Conservation (phyloP, 2,113 vertebrate genomes). For the Solenodon paradoxus region DNA sequence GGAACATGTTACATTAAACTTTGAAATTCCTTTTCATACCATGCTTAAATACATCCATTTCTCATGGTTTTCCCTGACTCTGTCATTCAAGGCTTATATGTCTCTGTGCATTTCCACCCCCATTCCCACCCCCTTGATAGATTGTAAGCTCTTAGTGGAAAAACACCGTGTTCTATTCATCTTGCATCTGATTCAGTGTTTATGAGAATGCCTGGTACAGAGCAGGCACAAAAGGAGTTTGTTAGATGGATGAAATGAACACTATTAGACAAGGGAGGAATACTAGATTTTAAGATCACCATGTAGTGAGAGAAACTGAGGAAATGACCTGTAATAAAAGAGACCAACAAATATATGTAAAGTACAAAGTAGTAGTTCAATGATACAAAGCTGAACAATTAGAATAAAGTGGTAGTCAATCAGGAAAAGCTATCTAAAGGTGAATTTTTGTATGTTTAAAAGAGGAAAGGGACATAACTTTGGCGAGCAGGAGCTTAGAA, state of each 20-base stretch:
- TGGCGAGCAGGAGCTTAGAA: background rate
- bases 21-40: background rate
- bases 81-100: background rate
- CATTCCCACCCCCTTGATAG: background rate
- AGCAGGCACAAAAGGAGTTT: background rate
- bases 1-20: background rate
- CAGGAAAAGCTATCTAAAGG: background rate
- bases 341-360: background rate
- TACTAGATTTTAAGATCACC: background rate
- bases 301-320: background rate
- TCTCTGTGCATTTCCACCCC: background rate
- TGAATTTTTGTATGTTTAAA: background rate
- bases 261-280: background rate
- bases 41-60: background rate
- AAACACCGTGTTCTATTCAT: background rate
- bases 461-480: background rate
- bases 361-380: background rate
- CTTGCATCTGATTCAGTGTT: background rate
- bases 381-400: background rate
- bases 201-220: background rate
- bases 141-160: background rate
- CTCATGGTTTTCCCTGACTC: background rate
- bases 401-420: background rate
- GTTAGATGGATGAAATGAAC: background rate
- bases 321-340: background rate